Conservation (phyloP, 2,113 vertebrate species). For the Ondatra zibethicus region DNA sequence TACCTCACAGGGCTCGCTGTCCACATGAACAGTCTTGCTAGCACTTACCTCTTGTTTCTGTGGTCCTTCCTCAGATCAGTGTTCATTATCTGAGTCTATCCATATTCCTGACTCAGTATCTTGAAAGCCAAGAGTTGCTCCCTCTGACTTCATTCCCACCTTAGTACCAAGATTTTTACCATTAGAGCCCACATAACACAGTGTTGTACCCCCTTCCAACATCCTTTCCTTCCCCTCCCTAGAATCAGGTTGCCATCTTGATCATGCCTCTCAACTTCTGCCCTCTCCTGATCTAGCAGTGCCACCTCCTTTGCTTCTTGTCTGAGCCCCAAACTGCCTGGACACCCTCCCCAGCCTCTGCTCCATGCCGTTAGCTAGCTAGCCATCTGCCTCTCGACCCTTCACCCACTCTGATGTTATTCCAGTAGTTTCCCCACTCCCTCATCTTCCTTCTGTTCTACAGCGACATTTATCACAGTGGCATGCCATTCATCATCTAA, state of each 20-base stretch:
- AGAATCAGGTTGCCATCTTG: background rate
- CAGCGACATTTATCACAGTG: background rate
- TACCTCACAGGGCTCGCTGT: background rate
- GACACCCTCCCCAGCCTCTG: background rate
- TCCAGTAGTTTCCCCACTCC: background rate
- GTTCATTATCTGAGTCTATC: background rate
- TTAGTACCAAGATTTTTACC: background rate
- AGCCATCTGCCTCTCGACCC: background rate
- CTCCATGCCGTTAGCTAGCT: background rate
- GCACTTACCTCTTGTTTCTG: background rate
- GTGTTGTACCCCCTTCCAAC: background rate
- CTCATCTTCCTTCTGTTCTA: background rate
- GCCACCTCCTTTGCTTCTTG: background rate
- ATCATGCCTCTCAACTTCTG: background rate
- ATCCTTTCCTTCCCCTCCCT: background rate
- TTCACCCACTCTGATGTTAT: background rate
- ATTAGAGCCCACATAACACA: background rate
- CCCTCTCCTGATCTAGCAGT: background rate
- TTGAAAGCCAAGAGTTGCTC: background rate
- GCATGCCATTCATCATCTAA: background rate
- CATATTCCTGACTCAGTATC: background rate
- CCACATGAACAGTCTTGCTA: background rate
- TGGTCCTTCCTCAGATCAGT: background rate
- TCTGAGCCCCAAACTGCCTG: background rate
- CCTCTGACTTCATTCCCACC: background rate